These are phyloP conservation scores for Acanthopagrus latus DNA, from an alignment of 2,797 vertebrate species.

Conservation along the genomic window DNA sequence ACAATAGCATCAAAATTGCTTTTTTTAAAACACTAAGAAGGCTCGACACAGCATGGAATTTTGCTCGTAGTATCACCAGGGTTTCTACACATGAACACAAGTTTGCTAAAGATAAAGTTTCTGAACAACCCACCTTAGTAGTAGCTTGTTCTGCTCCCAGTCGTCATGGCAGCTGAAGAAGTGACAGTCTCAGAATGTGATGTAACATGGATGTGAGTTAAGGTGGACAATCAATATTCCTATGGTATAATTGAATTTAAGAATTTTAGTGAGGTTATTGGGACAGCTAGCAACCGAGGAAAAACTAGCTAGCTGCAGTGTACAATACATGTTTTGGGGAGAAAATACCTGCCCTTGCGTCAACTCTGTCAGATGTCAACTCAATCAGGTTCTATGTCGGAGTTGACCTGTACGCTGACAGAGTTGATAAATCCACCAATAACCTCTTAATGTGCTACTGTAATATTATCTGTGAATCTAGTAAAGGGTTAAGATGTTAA, in stretches of 20 bases:
- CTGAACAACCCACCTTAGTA: too few species aligned
- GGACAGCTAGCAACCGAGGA: neutral
- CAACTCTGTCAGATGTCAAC: too few species aligned
- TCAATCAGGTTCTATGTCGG: too few species aligned
- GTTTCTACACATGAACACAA: neutral
- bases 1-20: too few species aligned
- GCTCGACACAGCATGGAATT: too few species aligned
- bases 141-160: too few species aligned
- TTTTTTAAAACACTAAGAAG: too few species aligned
- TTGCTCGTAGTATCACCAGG: too few species aligned
- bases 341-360: neutral
- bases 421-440: neutral
- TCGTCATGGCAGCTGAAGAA: neutral
- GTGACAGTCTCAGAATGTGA: too few species aligned
- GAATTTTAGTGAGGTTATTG: neutral
- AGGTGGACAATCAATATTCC: too few species aligned
- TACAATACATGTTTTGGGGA: neutral
- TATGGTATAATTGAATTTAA: neutral
- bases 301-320: constrained; percentile 1
- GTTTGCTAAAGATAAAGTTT: too few species aligned
- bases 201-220: too few species aligned
- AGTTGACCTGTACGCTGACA: neutral
- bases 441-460: neutral
- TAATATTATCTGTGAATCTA: neutral
- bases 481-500: neutral